These are phyloP conservation scores for Nettapus auritus DNA, from an alignment of 2,113 vertebrate species.

Conservation along the genomic window DNA sequence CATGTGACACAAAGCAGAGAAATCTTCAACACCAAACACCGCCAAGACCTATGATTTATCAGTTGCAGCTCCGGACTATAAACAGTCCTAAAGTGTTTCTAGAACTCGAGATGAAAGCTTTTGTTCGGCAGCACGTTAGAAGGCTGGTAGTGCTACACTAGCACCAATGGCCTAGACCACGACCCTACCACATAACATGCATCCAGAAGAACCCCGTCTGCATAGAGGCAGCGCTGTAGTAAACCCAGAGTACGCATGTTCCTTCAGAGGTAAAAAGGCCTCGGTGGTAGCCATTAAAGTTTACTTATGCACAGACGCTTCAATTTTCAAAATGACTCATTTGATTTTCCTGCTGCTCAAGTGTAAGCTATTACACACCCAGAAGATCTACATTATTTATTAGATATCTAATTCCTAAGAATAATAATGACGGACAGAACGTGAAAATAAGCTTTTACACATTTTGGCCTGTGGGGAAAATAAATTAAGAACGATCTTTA, in stretches of 20 bases:
- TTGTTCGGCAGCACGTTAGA: not conserved
- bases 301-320: not conserved
- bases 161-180: accelerated
- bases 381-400: not conserved
- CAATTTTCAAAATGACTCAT: not conserved
- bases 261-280: not conserved
- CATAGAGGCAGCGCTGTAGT: accelerated
- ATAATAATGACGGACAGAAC: not conserved
- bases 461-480: not conserved
- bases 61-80: not conserved
- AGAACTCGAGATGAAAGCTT: not conserved
- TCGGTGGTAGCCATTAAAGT: not conserved
- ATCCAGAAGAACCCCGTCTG: not conserved
- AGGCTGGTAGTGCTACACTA: not conserved
- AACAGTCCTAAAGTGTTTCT: not conserved
- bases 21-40: not conserved
- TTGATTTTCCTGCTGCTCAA: not conserved
- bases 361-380: not conserved
- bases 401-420: not conserved
- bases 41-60: not conserved
- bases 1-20: not conserved
- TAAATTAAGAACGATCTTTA: not conserved
- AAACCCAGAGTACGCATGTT: accelerated
- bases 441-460: not conserved
- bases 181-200: not conserved